Percentiles rank a stretch among this genome's conserved stretches.
These are phyloP conservation scores for Panurus biarmicus DNA, from an alignment of 2,113 vertebrate genomes.

Conservation along the genomic window DNA sequence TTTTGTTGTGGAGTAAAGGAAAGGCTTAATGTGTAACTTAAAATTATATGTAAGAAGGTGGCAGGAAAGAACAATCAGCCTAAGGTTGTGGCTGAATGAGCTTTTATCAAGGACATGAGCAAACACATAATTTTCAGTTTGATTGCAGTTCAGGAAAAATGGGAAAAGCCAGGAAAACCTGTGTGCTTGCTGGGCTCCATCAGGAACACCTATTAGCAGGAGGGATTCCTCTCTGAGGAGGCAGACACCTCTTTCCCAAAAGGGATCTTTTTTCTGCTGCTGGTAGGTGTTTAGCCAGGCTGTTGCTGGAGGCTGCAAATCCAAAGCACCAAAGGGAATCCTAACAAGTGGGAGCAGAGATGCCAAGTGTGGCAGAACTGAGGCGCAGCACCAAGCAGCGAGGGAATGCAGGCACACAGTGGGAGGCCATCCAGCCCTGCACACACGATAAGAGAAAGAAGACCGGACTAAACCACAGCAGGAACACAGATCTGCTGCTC, in stretches of 20 bases:
- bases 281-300: not conserved
- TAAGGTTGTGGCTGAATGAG: not conserved
- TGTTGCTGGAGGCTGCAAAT: not conserved
- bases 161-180: not conserved
- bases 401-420: not conserved
- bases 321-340: not conserved
- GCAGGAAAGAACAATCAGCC: not conserved
- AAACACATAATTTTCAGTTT: not conserved
- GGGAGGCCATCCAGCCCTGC: not conserved
- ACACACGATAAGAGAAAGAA: accelerated
- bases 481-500: not conserved
- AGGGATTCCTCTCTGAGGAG: not conserved
- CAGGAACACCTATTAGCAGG: not conserved
- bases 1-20: not conserved
- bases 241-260: not conserved
- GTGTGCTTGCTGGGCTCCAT: not conserved
- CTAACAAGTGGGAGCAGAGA: not conserved
- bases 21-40: not conserved
- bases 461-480: not conserved
- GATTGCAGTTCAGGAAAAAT: not conserved
- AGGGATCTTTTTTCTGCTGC: not conserved
- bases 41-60: not conserved
- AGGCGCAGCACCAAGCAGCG: accelerated
- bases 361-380: accelerated
- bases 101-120: not conserved